A percentile compares a stretch with the other conserved stretches of the same genome.
Evolutionary conservation across 2,888 invertebrate species (phyloP).

Genomic region (Coleophora flavipennella): DNA sequence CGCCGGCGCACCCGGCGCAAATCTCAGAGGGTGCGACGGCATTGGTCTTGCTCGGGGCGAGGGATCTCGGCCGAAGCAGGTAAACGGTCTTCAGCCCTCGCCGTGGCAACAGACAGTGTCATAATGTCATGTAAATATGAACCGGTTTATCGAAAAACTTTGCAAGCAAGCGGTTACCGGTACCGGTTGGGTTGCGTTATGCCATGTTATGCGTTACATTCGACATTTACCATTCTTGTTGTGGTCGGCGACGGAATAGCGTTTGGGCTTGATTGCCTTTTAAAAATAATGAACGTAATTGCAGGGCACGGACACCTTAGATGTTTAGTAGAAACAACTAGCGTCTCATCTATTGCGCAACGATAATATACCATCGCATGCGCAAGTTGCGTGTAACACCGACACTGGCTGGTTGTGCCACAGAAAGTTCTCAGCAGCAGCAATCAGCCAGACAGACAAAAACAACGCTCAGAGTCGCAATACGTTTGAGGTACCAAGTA

Average conservation of each 20-base stretch:
- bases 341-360: slow-evolving; percentile 28
- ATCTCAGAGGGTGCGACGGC: slow-evolving; percentile 56
- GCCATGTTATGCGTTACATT: background rate
- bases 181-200: slow-evolving; percentile 5
- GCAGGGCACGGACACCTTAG: slow-evolving; percentile 13
- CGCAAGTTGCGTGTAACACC: slow-evolving; percentile 7
- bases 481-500: slow-evolving; percentile 32
- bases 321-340: slow-evolving; percentile 15
- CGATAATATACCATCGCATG: slow-evolving; percentile 24
- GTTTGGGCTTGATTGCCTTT: slow-evolving; percentile 19
- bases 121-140: slow-evolving; percentile 23
- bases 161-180: background rate
- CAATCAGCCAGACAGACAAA: slow-evolving; percentile 38
- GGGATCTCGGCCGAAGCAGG: slow-evolving; percentile 42
- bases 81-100: slow-evolving; percentile 44
- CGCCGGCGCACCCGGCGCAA: slow-evolving; percentile 58
- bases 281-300: slow-evolving; percentile 28
- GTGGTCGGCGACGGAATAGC: slow-evolving; percentile 7
- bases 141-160: slow-evolving; percentile 6
- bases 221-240: slow-evolving; percentile 2
- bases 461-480: slow-evolving; percentile 29
- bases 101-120: slow-evolving; percentile 21
- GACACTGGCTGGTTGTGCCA: background rate
- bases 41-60: slow-evolving; percentile 21
- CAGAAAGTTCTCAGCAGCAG: slow-evolving; percentile 38